These are phyloP conservation scores for Abscondita cerata DNA, from an alignment of 2,888 invertebrate species.

Conservation along the genomic window DNA sequence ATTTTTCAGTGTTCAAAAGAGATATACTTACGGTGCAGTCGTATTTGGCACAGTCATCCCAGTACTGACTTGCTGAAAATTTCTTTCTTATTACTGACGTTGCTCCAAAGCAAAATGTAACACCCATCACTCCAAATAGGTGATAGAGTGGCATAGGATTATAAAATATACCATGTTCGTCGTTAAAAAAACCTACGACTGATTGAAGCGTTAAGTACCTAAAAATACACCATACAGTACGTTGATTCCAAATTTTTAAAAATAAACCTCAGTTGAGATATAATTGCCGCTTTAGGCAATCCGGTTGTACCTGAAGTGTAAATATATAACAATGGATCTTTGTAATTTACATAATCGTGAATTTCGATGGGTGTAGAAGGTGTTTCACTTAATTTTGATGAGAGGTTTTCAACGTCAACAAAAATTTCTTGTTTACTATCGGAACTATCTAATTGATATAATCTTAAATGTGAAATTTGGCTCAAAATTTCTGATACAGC, in stretches of 20 bases:
- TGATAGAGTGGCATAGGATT: conserved; percentile 94
- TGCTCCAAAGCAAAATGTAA: conserved; percentile 81
- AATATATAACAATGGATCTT: conserved; percentile 82
- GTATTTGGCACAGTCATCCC: conserved; percentile 90
- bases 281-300: conserved; percentile 94
- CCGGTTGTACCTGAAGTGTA: conserved; percentile 98
- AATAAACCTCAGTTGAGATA: conserved; percentile 88
- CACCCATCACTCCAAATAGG: conserved; percentile 88
- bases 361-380: conserved; percentile 7
- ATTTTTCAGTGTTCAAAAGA: too few species aligned
- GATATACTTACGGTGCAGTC: conserved; percentile 83
- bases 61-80: conserved; percentile 94
- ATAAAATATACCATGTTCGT: conserved; percentile 86
- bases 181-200: background rate
- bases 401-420: conserved; percentile 37
- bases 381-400: conserved; percentile 36
- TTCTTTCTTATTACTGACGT: conserved; percentile 84
- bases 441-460: conserved; percentile 53
- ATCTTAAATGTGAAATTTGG: conserved; percentile 39
- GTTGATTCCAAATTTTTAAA: conserved; percentile 43
- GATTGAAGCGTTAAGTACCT: conserved; percentile 1
- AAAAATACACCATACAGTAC: background rate
- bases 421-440: conserved; percentile 11
- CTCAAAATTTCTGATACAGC: background rate
- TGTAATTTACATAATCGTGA: conserved; percentile 45